Conservation (phyloP, 2,888 invertebrate species). For the Dione juno region DNA sequence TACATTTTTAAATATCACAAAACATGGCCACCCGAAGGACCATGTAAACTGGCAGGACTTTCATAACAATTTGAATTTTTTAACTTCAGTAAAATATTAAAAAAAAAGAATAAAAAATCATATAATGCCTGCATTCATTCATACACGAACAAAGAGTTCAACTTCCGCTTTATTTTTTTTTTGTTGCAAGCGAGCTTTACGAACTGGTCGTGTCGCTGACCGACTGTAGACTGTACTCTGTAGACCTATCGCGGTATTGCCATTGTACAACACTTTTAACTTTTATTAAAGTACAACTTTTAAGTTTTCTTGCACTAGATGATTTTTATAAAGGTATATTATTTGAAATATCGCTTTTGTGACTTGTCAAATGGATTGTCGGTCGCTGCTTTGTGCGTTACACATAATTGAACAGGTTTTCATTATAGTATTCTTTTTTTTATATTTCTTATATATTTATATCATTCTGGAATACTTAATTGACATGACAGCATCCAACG, state of each 20-base stretch:
- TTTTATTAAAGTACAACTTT: constrained; percentile 18
- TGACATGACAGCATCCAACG: neutral
- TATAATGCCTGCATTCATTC: constrained; percentile 41
- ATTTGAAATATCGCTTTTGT: constrained; percentile 4
- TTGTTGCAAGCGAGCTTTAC: constrained; percentile 35
- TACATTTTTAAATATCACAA: neutral
- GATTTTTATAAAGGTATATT: constrained; percentile 1
- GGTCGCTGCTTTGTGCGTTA: constrained; percentile 9
- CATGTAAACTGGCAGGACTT: constrained; percentile 9
- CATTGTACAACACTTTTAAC: constrained; percentile 23
- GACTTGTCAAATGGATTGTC: neutral
- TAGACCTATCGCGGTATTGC: constrained; percentile 18
- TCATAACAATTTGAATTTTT: constrained; percentile 29
- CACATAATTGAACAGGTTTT: too few species aligned
- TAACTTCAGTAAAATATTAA: constrained; percentile 20
- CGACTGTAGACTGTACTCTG: constrained; percentile 21
- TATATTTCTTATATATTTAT: neutral
- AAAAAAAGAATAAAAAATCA: constrained; percentile 35
- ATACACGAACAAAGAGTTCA: constrained; percentile 41
- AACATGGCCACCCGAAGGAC: constrained; percentile 23
- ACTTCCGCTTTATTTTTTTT: constrained; percentile 37
- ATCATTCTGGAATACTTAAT: neutral
- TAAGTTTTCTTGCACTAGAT: neutral
- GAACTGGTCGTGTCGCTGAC: constrained; percentile 32
- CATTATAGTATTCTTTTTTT: too few species aligned